Evolutionary conservation across 2,888 invertebrate species (phyloP).

Genomic region (Lasioglossum zephyrum): DNA sequence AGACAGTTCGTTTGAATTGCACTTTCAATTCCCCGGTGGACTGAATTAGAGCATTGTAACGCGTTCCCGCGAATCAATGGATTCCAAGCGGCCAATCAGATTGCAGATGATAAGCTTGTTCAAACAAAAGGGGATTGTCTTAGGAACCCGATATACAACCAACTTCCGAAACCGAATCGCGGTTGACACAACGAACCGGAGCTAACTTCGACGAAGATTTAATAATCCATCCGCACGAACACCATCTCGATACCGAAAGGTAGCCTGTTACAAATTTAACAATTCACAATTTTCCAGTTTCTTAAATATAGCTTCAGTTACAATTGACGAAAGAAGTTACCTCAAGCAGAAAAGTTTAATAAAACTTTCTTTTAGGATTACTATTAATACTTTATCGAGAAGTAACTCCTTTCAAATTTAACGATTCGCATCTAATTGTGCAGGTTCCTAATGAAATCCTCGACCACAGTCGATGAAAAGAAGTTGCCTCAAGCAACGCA

Average conservation of each 20-base stretch:
- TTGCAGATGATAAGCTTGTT: slow-evolving; percentile 30
- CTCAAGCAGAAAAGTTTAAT: neutral
- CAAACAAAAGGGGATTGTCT: slow-evolving; percentile 24
- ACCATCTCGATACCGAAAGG: neutral
- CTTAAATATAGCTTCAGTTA: neutral
- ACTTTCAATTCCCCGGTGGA: neutral
- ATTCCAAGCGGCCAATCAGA: neutral
- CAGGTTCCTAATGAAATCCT: neutral
- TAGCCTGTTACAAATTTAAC: neutral
- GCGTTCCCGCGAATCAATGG: slow-evolving; percentile 12
- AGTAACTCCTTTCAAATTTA: neutral
- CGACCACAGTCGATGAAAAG: neutral
- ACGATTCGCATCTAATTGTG: neutral
- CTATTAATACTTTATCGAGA: too few species aligned
- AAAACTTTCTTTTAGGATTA: neutral
- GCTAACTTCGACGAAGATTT: neutral
- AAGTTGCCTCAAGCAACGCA: neutral
- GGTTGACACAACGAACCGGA: neutral
- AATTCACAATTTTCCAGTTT: neutral
- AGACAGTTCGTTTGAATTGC: slow-evolving; percentile 14
- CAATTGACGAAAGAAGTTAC: neutral
- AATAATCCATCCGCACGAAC: neutral
- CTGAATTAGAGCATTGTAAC: slow-evolving; percentile 14
- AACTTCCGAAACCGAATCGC: neutral
- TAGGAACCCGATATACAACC: neutral